Base-by-base conservation (phyloP, 1,140 invertebrate genomes). In the Lerema accius region DNA sequence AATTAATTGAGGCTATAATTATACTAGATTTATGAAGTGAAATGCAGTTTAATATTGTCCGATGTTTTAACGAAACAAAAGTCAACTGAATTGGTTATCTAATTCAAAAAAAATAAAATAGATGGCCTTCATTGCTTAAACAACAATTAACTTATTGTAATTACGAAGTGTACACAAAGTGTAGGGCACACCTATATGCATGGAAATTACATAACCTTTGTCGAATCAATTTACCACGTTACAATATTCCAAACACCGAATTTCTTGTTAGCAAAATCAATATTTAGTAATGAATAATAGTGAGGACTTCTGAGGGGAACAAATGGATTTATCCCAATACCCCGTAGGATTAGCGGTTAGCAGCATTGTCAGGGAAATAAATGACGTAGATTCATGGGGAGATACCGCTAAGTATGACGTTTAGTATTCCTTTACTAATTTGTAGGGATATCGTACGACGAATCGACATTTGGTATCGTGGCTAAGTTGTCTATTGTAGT, bases 321-420 rank as follows among this genome's bases (percentile, higher is more conserved):
- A 65, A 73, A 73, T 73, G 63, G 68, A 64, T 68, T 68, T 73
- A 39, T 46, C 56, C 63, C 42, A 62, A 77, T 67, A 45, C 53
- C 66, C 67, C 55, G 65, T 48, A 61, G 77, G 79, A 80, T 83
- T 80, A 82, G 68, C 62, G 59, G 69, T 28, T 59, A 60, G 65
- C 40, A 16, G 49, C 56, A 58, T 68, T 62, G 58, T 59, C 60
- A 64, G 39, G 63, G 58, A 63, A 63, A 67, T 69, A 49, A 37
- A 53, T 37, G 28, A 55, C 50, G 42, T 19, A 56, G 60, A 80
- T 66, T 53, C 56, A 64, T 67, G 60, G 73, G 73, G 73, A 70
- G 73, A 70, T 65, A 69, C 15, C 9, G 45, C 48, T 72, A 78
- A 78, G 62, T 66, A 73, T 65, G 65, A 67, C 71, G 48, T 76